A percentile compares a stretch with the other conserved stretches of the same genome.
Evolutionary conservation across 2,113 vertebrate species (phyloP).

Genomic region (Microtus montanus): DNA sequence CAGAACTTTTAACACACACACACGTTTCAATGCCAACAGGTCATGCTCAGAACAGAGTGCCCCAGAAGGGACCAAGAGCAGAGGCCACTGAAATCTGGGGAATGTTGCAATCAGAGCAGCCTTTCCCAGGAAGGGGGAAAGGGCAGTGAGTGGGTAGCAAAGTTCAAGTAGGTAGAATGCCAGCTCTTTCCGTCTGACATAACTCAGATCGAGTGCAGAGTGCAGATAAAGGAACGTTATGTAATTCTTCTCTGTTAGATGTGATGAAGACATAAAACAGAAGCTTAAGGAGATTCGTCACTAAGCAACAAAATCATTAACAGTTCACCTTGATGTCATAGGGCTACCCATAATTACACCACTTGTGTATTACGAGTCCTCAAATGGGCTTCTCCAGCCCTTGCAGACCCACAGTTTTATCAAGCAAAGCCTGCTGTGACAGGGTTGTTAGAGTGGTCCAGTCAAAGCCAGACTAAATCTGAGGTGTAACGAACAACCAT

Average conservation of each 20-base stretch:
- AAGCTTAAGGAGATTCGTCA: constrained; percentile 57
- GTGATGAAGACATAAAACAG: constrained; percentile 38
- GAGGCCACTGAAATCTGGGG: not conserved
- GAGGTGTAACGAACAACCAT: not conserved
- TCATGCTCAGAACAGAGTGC: constrained; percentile 42
- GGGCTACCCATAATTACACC: constrained; percentile 36
- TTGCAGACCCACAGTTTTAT: not conserved
- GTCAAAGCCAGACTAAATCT: constrained; percentile 22
- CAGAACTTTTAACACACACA: constrained; percentile 27
- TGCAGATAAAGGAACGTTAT: constrained; percentile 21
- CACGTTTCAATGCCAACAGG: constrained; percentile 14
- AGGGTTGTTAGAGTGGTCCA: not conserved
- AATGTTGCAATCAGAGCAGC: constrained; percentile 32
- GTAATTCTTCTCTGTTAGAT: not conserved
- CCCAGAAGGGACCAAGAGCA: not conserved
- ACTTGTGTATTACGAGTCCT: constrained; percentile 41
- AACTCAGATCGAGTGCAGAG: not conserved
- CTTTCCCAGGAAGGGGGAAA: not conserved
- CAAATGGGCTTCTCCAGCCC: not conserved
- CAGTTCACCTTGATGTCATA: constrained; percentile 36
- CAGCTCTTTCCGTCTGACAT: not conserved
- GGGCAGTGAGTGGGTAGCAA: not conserved
- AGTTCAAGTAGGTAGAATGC: not conserved
- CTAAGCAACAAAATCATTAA: constrained; percentile 50
- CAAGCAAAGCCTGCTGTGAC: not conserved